Evolutionary conservation across 1,140 invertebrate genomes (phyloP).

Genomic region (Drosophila funebris): DNA sequence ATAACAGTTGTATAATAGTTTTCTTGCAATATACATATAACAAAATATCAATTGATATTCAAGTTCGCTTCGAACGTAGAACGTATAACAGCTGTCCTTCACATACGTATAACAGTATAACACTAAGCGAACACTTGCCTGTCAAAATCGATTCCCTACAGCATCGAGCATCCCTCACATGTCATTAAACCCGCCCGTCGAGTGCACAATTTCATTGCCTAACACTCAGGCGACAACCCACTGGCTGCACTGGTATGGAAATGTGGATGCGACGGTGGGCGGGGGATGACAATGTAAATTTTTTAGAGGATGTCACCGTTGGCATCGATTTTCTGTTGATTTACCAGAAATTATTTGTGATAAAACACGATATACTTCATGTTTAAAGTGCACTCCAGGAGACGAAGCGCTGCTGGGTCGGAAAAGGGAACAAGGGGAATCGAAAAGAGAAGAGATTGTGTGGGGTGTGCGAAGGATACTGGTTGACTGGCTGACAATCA

Average conservation of each 20-base stretch:
- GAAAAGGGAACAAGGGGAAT: not conserved
- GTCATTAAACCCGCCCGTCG: slow-evolving; percentile 50
- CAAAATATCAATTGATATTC: too few species aligned
- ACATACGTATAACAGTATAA: not conserved
- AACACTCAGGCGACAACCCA: slow-evolving; percentile 34
- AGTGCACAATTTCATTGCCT: slow-evolving; percentile 37
- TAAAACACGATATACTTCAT: slow-evolving; percentile 73
- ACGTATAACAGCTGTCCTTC: too few species aligned
- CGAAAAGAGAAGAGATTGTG: not conserved
- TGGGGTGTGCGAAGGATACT: slow-evolving; percentile 12
- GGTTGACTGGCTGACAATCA: slow-evolving; percentile 53
- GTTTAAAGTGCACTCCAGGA: slow-evolving; percentile 69
- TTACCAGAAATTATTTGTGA: slow-evolving; percentile 73
- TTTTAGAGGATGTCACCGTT: slow-evolving; percentile 48
- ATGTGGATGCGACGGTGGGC: not conserved
- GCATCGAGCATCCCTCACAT: slow-evolving; percentile 21
- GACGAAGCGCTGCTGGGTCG: slow-evolving; percentile 29
- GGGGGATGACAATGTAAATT: slow-evolving; percentile 37
- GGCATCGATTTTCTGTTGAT: slow-evolving; percentile 74
- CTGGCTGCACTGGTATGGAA: slow-evolving; percentile 39
- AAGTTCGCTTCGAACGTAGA: too few species aligned
- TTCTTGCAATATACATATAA: too few species aligned
- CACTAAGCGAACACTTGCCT: not conserved
- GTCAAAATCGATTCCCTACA: slow-evolving; percentile 8
- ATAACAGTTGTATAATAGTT: too few species aligned